Conservation (phyloP, 2,797 vertebrate genomes). For the Columba guinea region DNA sequence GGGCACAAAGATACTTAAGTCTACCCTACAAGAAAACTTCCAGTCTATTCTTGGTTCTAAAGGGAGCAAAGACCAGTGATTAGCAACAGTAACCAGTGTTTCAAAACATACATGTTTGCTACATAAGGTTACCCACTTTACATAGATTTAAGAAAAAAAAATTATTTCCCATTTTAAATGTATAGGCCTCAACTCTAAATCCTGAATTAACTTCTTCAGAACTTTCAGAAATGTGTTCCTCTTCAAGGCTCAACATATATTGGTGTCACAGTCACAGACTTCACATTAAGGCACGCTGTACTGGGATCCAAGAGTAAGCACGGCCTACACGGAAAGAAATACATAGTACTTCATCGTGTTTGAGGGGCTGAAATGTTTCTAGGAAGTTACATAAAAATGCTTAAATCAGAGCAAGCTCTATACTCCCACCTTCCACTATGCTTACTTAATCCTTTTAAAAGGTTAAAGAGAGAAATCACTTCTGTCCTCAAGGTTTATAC, state of each 20-base stretch:
- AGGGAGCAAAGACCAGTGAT: background rate
- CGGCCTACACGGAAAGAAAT: background rate
- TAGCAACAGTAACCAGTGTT: background rate
- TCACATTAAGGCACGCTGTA: background rate
- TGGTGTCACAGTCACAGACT: background rate
- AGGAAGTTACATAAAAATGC: background rate
- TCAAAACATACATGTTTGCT: background rate
- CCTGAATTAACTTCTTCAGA: background rate
- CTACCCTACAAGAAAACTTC: background rate
- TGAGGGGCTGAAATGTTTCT: background rate
- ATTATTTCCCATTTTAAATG: background rate
- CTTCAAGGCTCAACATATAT: background rate
- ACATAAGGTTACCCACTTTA: background rate
- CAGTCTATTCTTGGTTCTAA: background rate
- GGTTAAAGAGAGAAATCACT: slow-evolving; percentile 1
- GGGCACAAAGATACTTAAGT: background rate
- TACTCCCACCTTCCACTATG: background rate
- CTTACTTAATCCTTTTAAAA: background rate
- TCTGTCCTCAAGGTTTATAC: slow-evolving; percentile 5
- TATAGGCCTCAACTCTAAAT: background rate
- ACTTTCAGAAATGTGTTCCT: background rate
- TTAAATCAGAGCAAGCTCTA: background rate
- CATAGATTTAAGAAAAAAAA: fast-evolving
- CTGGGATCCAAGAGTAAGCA: background rate
- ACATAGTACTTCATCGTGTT: background rate